These are phyloP conservation scores for Drosophila stalkeri DNA, from an alignment of 2,888 invertebrate species.

Conservation along the genomic window DNA sequence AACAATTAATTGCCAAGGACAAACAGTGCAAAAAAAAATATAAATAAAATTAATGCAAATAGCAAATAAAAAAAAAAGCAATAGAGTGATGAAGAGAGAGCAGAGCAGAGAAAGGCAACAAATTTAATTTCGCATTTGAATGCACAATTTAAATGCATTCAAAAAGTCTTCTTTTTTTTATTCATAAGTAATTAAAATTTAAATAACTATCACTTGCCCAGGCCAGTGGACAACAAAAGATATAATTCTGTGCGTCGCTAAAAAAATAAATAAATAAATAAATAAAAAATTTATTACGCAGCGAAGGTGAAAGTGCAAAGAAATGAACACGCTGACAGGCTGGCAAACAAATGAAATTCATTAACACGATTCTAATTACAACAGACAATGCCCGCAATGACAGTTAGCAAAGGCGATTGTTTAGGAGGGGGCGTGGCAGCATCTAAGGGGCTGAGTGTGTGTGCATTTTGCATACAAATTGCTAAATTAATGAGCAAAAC, in stretches of 20 bases:
- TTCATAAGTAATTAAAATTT: constrained; percentile 76
- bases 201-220: constrained; percentile 70
- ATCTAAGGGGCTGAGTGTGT: constrained; percentile 43
- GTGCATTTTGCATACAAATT: constrained; percentile 81
- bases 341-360: constrained; percentile 76
- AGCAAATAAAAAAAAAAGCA: constrained; percentile 15
- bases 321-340: constrained; percentile 53
- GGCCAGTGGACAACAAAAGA: constrained; percentile 48
- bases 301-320: constrained; percentile 59
- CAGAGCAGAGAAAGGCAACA: constrained; percentile 46
- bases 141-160: constrained; percentile 72
- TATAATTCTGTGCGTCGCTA: constrained; percentile 14
- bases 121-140: constrained; percentile 79
- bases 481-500: constrained; percentile 77
- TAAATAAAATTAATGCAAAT: constrained; percentile 17
- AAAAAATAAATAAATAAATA: constrained; percentile 45
- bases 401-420: constrained; percentile 8
- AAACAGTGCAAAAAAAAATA: constrained; percentile 15
- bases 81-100: too few species aligned
- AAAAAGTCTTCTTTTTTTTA: constrained; percentile 34
- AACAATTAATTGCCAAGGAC: constrained; percentile 80
- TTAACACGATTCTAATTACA: constrained; percentile 82
- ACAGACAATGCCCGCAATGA: constrained; percentile 68
- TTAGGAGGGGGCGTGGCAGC: not conserved
- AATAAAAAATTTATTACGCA: constrained; percentile 49